A percentile compares a stretch with the other conserved stretches of the same genome.
These are phyloP conservation scores for Operophtera brumata DNA, from an alignment of 2,888 invertebrate species.

Conservation along the genomic window DNA sequence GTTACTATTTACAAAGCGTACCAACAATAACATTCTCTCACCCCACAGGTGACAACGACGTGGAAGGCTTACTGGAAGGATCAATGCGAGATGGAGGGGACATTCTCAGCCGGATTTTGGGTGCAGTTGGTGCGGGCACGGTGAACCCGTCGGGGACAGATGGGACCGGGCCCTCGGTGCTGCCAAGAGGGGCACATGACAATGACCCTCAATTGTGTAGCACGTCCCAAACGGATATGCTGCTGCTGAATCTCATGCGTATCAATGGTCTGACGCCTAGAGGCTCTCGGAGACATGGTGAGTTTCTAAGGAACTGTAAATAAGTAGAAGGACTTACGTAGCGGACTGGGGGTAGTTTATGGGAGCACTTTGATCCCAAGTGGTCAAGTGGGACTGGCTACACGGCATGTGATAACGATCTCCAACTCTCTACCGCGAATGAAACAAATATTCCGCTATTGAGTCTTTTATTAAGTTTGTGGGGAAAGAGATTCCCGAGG, in stretches of 20 bases:
- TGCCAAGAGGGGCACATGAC: constrained; percentile 43
- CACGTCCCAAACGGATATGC: constrained; percentile 69
- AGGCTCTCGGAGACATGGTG: constrained; percentile 42
- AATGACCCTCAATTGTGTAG: constrained; percentile 62
- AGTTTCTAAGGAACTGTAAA: constrained; percentile 22
- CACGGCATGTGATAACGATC: too few relatives aligned
- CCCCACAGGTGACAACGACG: constrained; percentile 69
- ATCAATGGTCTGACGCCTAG: constrained; percentile 66
- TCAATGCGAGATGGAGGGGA: constrained; percentile 45
- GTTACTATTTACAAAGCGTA: constrained; percentile 5
- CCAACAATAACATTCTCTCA: constrained; percentile 27
- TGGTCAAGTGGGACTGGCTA: neutral
- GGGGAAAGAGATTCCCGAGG: too few relatives aligned
- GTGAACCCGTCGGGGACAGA: constrained; percentile 46
- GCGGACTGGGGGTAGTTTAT: too few relatives aligned
- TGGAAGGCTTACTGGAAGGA: constrained; percentile 55
- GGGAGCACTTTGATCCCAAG: too few relatives aligned
- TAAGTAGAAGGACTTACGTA: too few relatives aligned
- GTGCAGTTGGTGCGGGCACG: constrained; percentile 45
- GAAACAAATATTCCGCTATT: too few relatives aligned
- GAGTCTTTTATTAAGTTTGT: too few relatives aligned
- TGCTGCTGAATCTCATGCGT: constrained; percentile 70
- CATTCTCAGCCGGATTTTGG: constrained; percentile 60
- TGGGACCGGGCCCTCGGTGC: constrained; percentile 30
- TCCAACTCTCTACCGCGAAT: too few relatives aligned